Percentiles rank a stretch among this genome's conserved stretches.
Evolutionary conservation across 2,797 vertebrate genomes (phyloP).

Genomic region (Petrocephalus schoutedeni): DNA sequence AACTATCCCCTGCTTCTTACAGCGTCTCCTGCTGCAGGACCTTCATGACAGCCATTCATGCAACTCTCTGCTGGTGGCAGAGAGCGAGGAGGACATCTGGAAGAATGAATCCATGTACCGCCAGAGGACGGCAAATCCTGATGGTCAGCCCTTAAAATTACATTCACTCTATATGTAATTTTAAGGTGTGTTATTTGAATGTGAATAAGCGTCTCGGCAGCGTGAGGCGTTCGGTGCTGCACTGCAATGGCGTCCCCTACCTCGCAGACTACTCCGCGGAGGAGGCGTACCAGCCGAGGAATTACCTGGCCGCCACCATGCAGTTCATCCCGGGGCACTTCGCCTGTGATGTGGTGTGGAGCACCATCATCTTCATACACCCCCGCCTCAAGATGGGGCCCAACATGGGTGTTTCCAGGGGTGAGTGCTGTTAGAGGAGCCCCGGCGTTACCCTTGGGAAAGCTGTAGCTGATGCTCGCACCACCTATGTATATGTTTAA

Average conservation of each 20-base stretch:
- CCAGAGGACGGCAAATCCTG: conserved; percentile 68
- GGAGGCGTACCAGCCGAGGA: conserved; percentile 88
- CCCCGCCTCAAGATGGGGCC: conserved; percentile 95
- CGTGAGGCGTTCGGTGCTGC: background rate
- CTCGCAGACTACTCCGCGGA: conserved; percentile 80
- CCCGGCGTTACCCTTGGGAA: too few relatives aligned
- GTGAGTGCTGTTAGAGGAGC: conserved; percentile 37
- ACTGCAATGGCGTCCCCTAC: background rate
- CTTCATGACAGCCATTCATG: conserved; percentile 92
- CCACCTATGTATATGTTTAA: too few relatives aligned
- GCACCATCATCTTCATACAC: conserved; percentile 89
- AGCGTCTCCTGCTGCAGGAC: conserved; percentile 91
- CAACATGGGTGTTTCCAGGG: conserved; percentile 83
- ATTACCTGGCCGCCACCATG: conserved; percentile 96
- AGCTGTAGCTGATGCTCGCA: too few relatives aligned
- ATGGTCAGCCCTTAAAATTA: conserved; percentile 61
- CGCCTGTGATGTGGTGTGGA: conserved; percentile 90
- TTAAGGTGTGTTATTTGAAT: background rate
- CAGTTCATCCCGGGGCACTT: conserved; percentile 96
- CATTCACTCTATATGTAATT: background rate
- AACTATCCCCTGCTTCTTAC: conserved; percentile 1
- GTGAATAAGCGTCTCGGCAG: background rate
- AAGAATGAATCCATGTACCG: conserved; percentile 85
- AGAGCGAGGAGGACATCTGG: conserved; percentile 98
- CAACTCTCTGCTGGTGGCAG: conserved; percentile 90